Conservation (phyloP, 1,140 invertebrate species). For the Hylaeus anthracinus region DNA sequence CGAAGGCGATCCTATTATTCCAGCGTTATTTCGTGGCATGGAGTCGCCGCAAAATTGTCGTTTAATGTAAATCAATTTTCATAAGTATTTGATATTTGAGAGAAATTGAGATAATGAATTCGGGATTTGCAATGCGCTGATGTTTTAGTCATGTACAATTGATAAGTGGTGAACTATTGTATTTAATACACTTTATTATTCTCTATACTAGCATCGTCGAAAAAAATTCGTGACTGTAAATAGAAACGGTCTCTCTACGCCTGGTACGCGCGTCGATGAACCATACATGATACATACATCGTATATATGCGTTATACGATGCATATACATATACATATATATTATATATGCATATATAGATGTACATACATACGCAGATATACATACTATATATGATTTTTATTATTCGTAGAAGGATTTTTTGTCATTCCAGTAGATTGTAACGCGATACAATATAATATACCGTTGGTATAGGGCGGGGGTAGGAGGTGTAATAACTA, state of each 20-base stretch:
- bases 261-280: too few species aligned
- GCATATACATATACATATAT: background rate
- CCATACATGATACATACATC: too few species aligned
- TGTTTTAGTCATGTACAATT: background rate
- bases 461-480: too few species aligned
- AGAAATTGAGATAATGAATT: background rate
- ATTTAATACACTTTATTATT: slow-evolving; percentile 26
- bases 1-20: slow-evolving; percentile 67
- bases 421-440: background rate
- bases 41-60: slow-evolving; percentile 72
- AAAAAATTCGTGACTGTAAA: slow-evolving; percentile 5
- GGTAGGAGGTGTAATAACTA: background rate
- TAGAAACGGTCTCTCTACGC: background rate
- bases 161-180: background rate
- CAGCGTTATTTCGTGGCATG: slow-evolving; percentile 62
- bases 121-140: background rate
- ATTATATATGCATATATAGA: background rate
- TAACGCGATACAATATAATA: background rate
- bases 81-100: background rate
- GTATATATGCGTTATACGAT: background rate
- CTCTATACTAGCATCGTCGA: background rate
- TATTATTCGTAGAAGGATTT: background rate
- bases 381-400: background rate
- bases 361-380: background rate
- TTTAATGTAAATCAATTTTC: slow-evolving; percentile 71